Evolutionary conservation across 2,797 vertebrate genomes (phyloP), one percentile per base, ranked within the genome.

Genomic region (Sphaeramia orbicularis): DNA sequence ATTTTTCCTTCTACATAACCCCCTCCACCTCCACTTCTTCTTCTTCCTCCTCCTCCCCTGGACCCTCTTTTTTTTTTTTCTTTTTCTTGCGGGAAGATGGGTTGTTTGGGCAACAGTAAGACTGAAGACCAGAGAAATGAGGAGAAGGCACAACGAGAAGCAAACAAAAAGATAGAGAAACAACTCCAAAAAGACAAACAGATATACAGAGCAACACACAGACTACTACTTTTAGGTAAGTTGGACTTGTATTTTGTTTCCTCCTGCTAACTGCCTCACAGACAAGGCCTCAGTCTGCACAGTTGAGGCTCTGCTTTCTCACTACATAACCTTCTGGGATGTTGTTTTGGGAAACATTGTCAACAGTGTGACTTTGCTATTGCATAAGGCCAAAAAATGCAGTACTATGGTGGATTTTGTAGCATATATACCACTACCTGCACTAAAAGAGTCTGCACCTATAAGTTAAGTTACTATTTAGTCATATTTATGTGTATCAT

Each of bases 121-220:
- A 97, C 97, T 62, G 96, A 97, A 95, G 97, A 98, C 93, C 96
- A 98, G 95, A 95, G 95, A 93, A 97, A 97, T 91, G 96, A 97
- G 86, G 96, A 97, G 94, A 98, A 97, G 94, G 95, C 95, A 88
- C 96, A 97, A 89, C 94, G 96, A 83, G 96, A 97, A 93, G 96
- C 96, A 72, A 98, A 97, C 95, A 98, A 97, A 83, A 98, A 97
- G 91, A 98, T 98, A 78, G 96, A 98, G 85, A 97, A 97, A 82
- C 96, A 97, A 91, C 95, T 98, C 87, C 96, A 98, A 86, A 97
- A 98, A 91, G 97, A 98, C 95, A 98, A 98, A 83, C 96, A 98
- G 92, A 95, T 97, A 78, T 98, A 97, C 93, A 92, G 96, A 91
- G 96, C 96, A 84, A 98, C 96, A 68, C 96, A 98, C 94, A 93